These are phyloP conservation scores for Sepioteuthis lessoniana DNA, from an alignment of 2,888 invertebrate genomes.

Conservation along the genomic window DNA sequence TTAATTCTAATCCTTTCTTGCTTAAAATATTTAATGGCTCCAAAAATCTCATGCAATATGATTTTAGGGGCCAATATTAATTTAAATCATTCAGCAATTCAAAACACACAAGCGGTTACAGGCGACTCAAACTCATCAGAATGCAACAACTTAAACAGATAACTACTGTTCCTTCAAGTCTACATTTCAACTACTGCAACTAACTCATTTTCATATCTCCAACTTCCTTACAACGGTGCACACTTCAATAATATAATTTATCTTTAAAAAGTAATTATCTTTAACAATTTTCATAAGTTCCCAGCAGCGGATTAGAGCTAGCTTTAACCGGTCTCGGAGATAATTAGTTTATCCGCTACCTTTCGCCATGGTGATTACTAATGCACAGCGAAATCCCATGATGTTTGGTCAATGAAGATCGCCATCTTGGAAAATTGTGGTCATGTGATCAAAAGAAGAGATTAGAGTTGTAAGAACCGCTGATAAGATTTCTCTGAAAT, in stretches of 20 bases:
- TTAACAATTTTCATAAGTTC: slow-evolving; percentile 19
- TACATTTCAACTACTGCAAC: not conserved
- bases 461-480: not conserved
- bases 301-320: not conserved
- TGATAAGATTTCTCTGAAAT: slow-evolving; percentile 33
- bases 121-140: too few relatives aligned
- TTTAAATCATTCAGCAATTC: too few relatives aligned
- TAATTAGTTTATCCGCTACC: not conserved
- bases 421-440: not conserved
- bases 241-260: not conserved
- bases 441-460: slow-evolving; percentile 1
- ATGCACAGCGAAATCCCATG: not conserved
- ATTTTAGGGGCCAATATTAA: too few relatives aligned
- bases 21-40: too few relatives aligned
- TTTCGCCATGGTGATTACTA: not conserved
- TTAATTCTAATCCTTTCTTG: too few relatives aligned
- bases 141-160: not conserved
- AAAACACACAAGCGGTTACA: too few relatives aligned
- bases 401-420: not conserved
- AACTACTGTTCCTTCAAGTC: not conserved
- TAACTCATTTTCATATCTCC: not conserved
- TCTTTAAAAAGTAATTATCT: not conserved
- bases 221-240: not conserved
- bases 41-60: too few relatives aligned
- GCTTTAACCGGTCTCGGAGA: not conserved